phyloP scores from a whole-genome alignment of 1,140 invertebrate genomes.

The Drosophila parabipectinata region DNA sequence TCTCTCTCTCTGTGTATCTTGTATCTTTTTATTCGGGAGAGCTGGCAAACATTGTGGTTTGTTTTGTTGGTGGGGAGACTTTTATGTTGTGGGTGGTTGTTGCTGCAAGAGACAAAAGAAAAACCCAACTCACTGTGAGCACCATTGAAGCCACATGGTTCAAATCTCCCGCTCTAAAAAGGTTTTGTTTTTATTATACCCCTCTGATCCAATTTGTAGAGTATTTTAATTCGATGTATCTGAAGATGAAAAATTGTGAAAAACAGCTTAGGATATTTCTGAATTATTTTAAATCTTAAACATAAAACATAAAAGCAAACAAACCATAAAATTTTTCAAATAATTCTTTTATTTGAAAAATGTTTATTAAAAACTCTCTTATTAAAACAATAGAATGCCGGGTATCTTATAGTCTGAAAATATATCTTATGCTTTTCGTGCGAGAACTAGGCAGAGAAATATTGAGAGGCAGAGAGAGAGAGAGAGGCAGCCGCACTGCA shows the following conservation, averaged over 20 bases:
- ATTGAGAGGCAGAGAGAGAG: neutral
- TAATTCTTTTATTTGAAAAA: no score
- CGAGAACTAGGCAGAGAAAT: neutral
- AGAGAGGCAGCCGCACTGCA: slow-evolving; percentile 16
- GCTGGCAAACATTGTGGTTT: slow-evolving; percentile 49
- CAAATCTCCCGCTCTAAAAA: neutral
- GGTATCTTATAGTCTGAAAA: slow-evolving; percentile 27
- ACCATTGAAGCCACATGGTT: neutral
- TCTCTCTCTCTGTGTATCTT: slow-evolving; percentile 5
- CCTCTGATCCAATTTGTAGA: neutral
- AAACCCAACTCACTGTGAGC: slow-evolving; percentile 6
- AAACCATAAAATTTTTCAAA: neutral
- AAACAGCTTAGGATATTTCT: no score
- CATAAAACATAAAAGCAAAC: neutral
- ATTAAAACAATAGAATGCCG: neutral
- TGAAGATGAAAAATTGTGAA: neutral
- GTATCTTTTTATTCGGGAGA: slow-evolving; percentile 4
- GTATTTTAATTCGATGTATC: neutral
- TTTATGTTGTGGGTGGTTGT: slow-evolving; percentile 50
- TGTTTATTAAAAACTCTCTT: no score
- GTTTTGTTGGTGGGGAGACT: slow-evolving; percentile 32
- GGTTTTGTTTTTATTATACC: slow-evolving; percentile 6
- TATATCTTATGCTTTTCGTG: slow-evolving; percentile 30
- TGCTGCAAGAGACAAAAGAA: neutral
- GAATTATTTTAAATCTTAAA: neutral